These are phyloP conservation scores for Mico argentatus DNA, from an alignment of 2,797 vertebrate genomes.

Conservation along the genomic window DNA sequence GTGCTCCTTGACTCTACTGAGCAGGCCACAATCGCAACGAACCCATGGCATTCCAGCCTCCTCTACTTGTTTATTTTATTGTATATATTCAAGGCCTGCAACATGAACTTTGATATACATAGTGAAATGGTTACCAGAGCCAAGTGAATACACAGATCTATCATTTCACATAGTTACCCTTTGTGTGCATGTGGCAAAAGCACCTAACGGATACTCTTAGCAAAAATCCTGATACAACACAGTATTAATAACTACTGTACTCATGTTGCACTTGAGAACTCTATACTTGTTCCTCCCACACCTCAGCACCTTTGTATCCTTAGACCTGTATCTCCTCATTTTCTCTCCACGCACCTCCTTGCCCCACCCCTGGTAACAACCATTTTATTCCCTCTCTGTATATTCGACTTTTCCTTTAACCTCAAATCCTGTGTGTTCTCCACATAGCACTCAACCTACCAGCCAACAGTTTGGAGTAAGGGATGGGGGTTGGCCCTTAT, in stretches of 20 bases:
- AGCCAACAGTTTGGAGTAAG: neutral
- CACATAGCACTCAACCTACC: neutral
- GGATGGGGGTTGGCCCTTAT: neutral
- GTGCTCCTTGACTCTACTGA: neutral
- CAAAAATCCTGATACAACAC: neutral
- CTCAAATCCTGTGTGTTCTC: neutral
- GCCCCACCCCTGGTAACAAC: no score
- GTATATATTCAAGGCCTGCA: neutral
- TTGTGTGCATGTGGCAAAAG: neutral
- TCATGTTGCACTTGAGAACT: neutral
- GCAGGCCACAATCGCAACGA: neutral
- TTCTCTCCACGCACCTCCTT: rapidly evolving
- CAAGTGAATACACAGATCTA: neutral
- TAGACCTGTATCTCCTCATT: neutral
- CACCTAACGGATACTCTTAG: neutral
- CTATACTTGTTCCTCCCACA: neutral
- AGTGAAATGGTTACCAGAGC: neutral
- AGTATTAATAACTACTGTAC: neutral
- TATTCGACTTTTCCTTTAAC: neutral
- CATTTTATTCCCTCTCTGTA: neutral
- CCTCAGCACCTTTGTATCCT: no score
- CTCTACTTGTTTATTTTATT: neutral
- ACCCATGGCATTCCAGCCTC: no score
- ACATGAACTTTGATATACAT: neutral
- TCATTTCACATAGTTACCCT: neutral